Evolutionary conservation across 2,113 vertebrate species (phyloP).

Genomic region (Cariama cristata): DNA sequence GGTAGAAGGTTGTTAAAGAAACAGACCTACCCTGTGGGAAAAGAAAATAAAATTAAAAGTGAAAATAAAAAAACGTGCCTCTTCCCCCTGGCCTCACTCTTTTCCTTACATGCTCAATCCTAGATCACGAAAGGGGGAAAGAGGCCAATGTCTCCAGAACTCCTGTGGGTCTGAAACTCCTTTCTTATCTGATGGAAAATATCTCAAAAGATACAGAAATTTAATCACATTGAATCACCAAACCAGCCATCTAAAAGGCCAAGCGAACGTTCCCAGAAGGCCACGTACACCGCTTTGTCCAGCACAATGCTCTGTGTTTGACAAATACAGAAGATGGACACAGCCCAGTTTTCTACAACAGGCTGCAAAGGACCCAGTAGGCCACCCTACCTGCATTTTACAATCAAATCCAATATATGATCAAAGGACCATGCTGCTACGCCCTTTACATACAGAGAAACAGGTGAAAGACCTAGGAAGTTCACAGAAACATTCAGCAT

Average conservation of each 20-base stretch:
- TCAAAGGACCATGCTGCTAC: background rate
- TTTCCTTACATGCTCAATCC: background rate
- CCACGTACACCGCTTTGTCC: background rate
- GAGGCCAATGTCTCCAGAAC: background rate
- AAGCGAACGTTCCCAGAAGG: background rate
- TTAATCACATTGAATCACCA: background rate
- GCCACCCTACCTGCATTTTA: background rate
- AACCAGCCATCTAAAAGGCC: background rate
- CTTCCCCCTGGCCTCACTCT: background rate
- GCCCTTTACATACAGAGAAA: background rate
- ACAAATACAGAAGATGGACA: background rate
- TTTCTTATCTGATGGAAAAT: background rate
- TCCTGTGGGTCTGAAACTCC: background rate
- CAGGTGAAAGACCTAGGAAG: background rate
- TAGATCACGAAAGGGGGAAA: background rate
- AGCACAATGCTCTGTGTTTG: fast-evolving
- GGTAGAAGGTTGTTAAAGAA: conserved; percentile 98
- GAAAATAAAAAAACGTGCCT: background rate
- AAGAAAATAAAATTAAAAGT: conserved; percentile 7
- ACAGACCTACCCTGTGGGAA: conserved; percentile 94
- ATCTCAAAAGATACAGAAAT: background rate
- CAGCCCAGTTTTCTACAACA: background rate
- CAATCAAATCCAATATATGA: background rate
- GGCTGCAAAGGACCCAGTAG: background rate
- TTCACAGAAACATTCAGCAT: background rate